Evolutionary conservation across 1,140 invertebrate genomes (phyloP).

Genomic region (honey bee (Apis mellifera)): Amel_HAv3.1 CM009934.2:45001-45500

Average conservation of each 20-base stretch:
- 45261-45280: conserved; percentile 1
- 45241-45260: background rate
- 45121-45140: conserved; percentile 50
- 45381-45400: background rate
- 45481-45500: conserved; percentile 23
- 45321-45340: background rate
- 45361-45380: background rate
- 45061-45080: conserved; percentile 46
- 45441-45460: conserved; percentile 26
- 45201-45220: background rate
- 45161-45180: conserved; percentile 20
- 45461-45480: background rate
- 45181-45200: background rate
- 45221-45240: background rate
- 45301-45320: background rate
- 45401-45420: background rate
- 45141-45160: conserved; percentile 27
- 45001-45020: conserved; percentile 47
- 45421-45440: background rate
- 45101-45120: conserved; percentile 47
- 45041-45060: conserved; percentile 47
- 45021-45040: conserved; percentile 56
- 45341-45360: too few relatives aligned
- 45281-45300: background rate
- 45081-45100: conserved; percentile 40